Evolutionary conservation across 2,888 invertebrate species (phyloP).

Genomic region (Agrochola litura): DNA sequence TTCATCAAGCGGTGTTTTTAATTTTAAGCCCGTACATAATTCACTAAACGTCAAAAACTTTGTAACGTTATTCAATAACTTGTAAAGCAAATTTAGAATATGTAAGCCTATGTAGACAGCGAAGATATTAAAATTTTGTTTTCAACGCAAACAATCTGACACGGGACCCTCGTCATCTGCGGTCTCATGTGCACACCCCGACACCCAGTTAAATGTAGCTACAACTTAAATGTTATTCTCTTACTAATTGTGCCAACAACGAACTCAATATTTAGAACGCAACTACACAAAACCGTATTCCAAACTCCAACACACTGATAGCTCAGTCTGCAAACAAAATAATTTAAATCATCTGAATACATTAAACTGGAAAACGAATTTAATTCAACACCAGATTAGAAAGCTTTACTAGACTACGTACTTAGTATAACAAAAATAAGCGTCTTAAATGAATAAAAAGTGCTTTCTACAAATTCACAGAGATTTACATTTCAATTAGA

Average conservation of each 20-base stretch:
- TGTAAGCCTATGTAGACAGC: conserved; percentile 73
- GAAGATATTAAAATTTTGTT: conserved; percentile 83
- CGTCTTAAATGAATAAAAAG: conserved; percentile 56
- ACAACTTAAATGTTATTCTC: conserved; percentile 70
- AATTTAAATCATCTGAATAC: conserved; percentile 56
- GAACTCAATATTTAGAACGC: conserved; percentile 26
- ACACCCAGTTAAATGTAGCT: conserved; percentile 76
- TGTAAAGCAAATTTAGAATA: conserved; percentile 71
- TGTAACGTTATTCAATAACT: conserved; percentile 63
- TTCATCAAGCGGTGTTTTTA: conserved; percentile 23
- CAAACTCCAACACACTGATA: conserved; percentile 26
- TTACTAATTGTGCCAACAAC: conserved; percentile 51
- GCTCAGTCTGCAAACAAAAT: conserved; percentile 45
- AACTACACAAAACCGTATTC: conserved; percentile 22
- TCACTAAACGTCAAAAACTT: conserved; percentile 61
- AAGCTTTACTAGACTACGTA: conserved; percentile 32
- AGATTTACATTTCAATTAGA: conserved; percentile 66
- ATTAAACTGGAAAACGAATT: conserved; percentile 45
- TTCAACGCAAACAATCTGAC: conserved; percentile 76
- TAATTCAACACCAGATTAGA: conserved; percentile 41
- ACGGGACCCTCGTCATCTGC: conserved; percentile 80
- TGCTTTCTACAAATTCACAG: conserved; percentile 55
- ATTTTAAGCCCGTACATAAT: conserved; percentile 41
- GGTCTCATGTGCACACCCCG: conserved; percentile 79
- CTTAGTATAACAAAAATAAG: conserved; percentile 44